Evolutionary conservation across 2,797 vertebrate species (phyloP), one percentile per base, ranked within the genome.

Genomic region (Steatocranus sp.): DNA sequence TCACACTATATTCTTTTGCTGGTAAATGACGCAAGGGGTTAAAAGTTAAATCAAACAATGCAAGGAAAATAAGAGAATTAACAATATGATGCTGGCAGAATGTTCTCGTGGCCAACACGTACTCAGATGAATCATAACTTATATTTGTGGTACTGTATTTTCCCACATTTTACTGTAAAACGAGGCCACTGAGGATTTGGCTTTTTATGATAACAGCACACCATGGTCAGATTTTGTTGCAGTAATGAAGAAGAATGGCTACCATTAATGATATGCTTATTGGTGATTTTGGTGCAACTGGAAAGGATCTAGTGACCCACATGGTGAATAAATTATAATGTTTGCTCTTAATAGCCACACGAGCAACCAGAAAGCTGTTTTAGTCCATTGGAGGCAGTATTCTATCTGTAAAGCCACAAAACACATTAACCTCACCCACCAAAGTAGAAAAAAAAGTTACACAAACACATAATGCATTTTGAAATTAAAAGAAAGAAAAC

Each of bases 31-130:
- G 78, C 32, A 14, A 76, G 58, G 58, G 89, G 90, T 92, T 81
- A 93, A 94, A 94, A 90, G 88, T 82, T 90, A 84, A 10, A 3
- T 61, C 5, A 84, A 90, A 93, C 92, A 94, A 94, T 90, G 63
- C 58, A 84, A 87, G 83, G 82, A 91, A 89, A 66, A 82, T 41
- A 63, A 36, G 63, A 81, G 63, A 79, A 83, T 85, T 75, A 86
- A 90, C 82, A 92, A 88, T 85, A 83, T 38, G 36, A 76, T 86
- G 90, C 76, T 89, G 82, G 91, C 73, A 89, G 61, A 84, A 58
- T 81, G 83, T 76, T 92, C 83, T 68, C 46, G 23, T 56, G 46
- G 51, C 11, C 4, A 27, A 79, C 17, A 12, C 46, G 17, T 25
- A 79, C 78, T 73, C 56, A 36, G 51, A 51, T 77, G 66, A 80